phyloP scores from a whole-genome alignment of 2,888 invertebrate species.

The Notodonta ziczac region DNA sequence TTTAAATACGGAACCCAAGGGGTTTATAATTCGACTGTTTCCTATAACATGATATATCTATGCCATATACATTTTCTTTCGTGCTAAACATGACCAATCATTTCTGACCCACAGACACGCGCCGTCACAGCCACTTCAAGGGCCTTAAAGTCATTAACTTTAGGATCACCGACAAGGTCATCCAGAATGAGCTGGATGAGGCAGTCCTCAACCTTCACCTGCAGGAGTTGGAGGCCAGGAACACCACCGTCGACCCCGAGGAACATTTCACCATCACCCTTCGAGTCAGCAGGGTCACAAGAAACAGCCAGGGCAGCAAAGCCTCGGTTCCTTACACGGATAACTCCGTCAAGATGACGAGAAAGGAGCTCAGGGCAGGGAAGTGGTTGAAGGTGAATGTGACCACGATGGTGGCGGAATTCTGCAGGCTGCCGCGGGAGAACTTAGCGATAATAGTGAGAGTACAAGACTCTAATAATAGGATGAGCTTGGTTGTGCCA shows the following conservation, averaged over 20 bases:
- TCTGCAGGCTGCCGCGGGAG: conserved; percentile 90
- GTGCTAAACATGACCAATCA: background rate
- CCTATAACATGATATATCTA: too few relatives aligned
- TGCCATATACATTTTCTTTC: too few relatives aligned
- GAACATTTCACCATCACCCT: conserved; percentile 68
- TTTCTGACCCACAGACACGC: conserved; percentile 81
- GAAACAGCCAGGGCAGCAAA: conserved; percentile 70
- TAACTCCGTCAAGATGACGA: conserved; percentile 74
- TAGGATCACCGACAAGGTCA: conserved; percentile 88
- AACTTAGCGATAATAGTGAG: conserved; percentile 92
- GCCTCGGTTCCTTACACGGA: conserved; percentile 70
- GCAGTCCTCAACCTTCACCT: conserved; percentile 89
- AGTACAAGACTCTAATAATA: conserved; percentile 85
- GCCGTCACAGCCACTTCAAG: conserved; percentile 87
- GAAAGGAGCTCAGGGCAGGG: conserved; percentile 82
- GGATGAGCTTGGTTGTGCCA: conserved; percentile 87
- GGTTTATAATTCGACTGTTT: too few relatives aligned
- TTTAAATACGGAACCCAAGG: too few relatives aligned
- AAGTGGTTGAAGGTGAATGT: conserved; percentile 91
- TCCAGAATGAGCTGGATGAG: conserved; percentile 88
- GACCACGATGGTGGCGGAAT: conserved; percentile 89
- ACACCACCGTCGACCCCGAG: conserved; percentile 62
- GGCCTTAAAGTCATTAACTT: conserved; percentile 89
- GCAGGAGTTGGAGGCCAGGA: conserved; percentile 73
- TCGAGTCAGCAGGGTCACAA: conserved; percentile 73